Base-by-base conservation (phyloP, 2,888 invertebrate species). In the Falcaria lacertinaria region DNA sequence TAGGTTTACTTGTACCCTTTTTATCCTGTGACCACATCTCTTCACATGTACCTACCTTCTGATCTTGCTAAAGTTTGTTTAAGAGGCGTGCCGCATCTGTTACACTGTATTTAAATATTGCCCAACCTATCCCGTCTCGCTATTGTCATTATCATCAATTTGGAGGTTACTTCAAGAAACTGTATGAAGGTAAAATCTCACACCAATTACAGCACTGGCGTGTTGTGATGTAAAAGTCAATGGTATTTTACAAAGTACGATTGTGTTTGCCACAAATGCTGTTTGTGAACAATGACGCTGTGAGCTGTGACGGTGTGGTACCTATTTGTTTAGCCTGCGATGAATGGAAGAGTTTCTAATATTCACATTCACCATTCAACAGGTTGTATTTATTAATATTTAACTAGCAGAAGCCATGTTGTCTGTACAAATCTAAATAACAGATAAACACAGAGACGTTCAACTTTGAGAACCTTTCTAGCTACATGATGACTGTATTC, bases 261-360 rank as follows among this genome's bases (percentile, higher is more conserved):
- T 37, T 37, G 37, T 37, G 37, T 42, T 46, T 43, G 41, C 42
- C 34, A 40, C 40, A 42, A 40, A 33, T 40, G 34, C 25, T 39
- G 25, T 8, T 28, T 36, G 39, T 37, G 36, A 40, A 46, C 46
- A 46, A 46, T 46, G 34, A 34, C 16, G 22, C 15, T 8, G 38
- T 46, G 46, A 46, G 22, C 15, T 8, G 38, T 46, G 46, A 46
- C 46, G 46, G 25, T 14, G 22, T 11, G 22, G 14, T 37, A 37
- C 40, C 28, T 46, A 22, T 46, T 46, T 46, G 41, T 37, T 40
- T 43, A 37, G 35, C 34, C 39, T 16, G 28, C 19, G 33, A 32
- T 46, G 40, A 43, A 43, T 40, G 39, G 40, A 40, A 22, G 40
- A 22, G 34, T 43, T 41, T 28, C 45, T 40, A 43, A 37, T 43